Percentiles rank a stretch among this genome's conserved stretches.
Evolutionary conservation across 1,140 invertebrate species (phyloP).

Genomic region (Gonatopus flavifemur): DNA sequence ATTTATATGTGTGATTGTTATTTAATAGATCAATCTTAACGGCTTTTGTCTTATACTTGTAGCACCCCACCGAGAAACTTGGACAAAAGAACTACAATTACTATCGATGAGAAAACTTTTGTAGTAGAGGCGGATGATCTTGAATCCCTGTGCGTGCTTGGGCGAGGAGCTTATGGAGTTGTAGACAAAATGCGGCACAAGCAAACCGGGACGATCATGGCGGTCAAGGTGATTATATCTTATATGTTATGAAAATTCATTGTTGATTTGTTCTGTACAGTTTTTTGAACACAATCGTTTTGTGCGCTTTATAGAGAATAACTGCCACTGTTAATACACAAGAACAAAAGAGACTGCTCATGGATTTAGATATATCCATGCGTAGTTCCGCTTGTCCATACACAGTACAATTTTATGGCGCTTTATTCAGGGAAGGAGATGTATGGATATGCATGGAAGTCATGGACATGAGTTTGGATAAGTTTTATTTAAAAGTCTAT

Average conservation of each 20-base stretch:
- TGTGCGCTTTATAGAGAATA: slow-evolving; percentile 72
- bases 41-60: slow-evolving; percentile 33
- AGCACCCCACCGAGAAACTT: slow-evolving; percentile 79
- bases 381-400: slow-evolving; percentile 93
- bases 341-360: slow-evolving; percentile 90
- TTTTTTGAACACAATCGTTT: not conserved
- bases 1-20: slow-evolving; percentile 6
- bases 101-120: slow-evolving; percentile 82
- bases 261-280: slow-evolving; percentile 1
- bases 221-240: slow-evolving; percentile 92
- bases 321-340: slow-evolving; percentile 88
- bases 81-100: slow-evolving; percentile 83
- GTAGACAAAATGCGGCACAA: slow-evolving; percentile 95
- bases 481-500: slow-evolving; percentile 88
- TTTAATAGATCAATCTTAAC: not conserved
- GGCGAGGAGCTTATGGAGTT: slow-evolving; percentile 92
- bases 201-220: slow-evolving; percentile 86
- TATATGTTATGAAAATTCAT: too few species aligned
- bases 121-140: slow-evolving; percentile 90
- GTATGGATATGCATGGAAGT: slow-evolving; percentile 99
- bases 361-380: slow-evolving; percentile 96
- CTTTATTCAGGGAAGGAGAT: slow-evolving; percentile 92
- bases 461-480: slow-evolving; percentile 97
- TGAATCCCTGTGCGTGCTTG: slow-evolving; percentile 84
- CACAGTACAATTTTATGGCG: slow-evolving; percentile 97